These are phyloP conservation scores for Archips crataeganus DNA, from an alignment of 2,888 invertebrate species.

Conservation along the genomic window DNA sequence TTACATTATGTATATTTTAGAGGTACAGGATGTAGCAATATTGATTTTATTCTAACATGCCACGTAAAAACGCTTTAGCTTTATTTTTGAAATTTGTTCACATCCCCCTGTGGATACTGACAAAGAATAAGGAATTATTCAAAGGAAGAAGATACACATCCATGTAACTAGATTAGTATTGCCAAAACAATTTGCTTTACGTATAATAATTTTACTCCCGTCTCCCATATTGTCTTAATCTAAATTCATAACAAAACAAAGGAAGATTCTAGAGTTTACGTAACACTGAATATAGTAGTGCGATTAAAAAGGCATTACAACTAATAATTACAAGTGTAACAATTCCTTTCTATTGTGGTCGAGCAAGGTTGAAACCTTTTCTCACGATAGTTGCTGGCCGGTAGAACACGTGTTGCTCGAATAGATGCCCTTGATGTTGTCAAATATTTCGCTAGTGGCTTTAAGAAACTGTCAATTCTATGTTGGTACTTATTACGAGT, in stretches of 20 bases:
- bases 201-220: no score
- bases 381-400: slow-evolving; percentile 32
- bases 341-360: slow-evolving; percentile 40
- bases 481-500: background rate
- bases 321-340: slow-evolving; percentile 37
- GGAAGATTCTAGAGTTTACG: slow-evolving; percentile 6
- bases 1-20: no score
- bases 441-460: background rate
- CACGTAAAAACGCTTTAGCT: no score
- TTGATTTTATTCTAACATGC: background rate
- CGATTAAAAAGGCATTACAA: slow-evolving; percentile 14
- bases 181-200: no score
- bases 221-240: background rate
- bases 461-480: background rate
- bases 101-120: no score
- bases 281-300: background rate
- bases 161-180: no score
- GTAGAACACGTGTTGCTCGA: slow-evolving; percentile 13
- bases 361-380: slow-evolving; percentile 42
- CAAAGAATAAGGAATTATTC: no score
- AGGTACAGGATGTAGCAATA: no score
- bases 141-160: no score
- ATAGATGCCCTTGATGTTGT: slow-evolving; percentile 13
- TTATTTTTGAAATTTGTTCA: no score
- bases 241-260: background rate